phyloP scores from a whole-genome alignment of 2,797 vertebrate species.

The Macropus fuliginosus region DNA sequence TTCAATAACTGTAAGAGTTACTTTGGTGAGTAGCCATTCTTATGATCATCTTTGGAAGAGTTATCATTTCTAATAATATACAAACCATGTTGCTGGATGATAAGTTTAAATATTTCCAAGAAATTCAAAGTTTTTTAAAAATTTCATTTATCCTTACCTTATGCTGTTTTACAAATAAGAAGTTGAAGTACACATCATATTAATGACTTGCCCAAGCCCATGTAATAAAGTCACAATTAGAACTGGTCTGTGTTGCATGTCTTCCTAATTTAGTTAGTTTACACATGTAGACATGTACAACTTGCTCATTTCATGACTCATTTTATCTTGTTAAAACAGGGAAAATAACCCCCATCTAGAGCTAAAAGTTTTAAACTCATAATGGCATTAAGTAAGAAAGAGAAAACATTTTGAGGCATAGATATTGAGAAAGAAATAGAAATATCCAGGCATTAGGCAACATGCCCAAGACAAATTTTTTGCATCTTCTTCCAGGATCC shows the following conservation, averaged over 20 bases:
- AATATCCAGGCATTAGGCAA: background rate
- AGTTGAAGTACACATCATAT: constrained; percentile 22
- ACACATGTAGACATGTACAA: background rate
- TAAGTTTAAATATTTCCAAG: background rate
- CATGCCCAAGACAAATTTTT: background rate
- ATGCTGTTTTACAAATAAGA: constrained; percentile 39
- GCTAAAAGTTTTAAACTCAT: constrained; percentile 8
- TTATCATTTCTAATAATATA: constrained; percentile 22
- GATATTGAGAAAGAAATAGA: constrained; percentile 11
- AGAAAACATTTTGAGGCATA: background rate
- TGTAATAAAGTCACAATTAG: constrained; percentile 1
- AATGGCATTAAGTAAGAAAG: constrained; percentile 13
- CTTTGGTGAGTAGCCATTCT: background rate
- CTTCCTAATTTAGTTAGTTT: background rate
- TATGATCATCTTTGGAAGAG: background rate
- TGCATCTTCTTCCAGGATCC: background rate
- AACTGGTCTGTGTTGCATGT: background rate
- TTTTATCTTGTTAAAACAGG: constrained; percentile 21
- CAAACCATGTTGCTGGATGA: background rate
- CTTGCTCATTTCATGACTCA: constrained; percentile 8
- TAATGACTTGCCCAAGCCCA: background rate
- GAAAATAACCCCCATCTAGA: background rate
- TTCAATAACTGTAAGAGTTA: background rate
- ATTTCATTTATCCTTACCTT: constrained; percentile 4
- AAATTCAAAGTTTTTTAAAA: background rate